Conservation (phyloP, 2,888 invertebrate species). For the Acleris cristana region DNA sequence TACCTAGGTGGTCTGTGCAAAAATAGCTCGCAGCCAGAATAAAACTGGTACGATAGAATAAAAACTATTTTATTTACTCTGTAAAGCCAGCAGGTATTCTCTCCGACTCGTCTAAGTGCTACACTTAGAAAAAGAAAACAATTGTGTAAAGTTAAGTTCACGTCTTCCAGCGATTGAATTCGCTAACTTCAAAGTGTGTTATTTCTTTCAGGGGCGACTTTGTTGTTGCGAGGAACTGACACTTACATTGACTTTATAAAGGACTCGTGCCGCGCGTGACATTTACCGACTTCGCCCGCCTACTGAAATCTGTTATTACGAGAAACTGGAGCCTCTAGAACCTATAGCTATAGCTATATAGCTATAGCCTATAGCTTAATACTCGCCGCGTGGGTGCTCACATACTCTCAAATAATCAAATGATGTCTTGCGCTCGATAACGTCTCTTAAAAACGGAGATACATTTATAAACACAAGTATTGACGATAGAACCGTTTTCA, state of each 20-base stretch:
- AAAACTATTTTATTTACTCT: conserved; percentile 32
- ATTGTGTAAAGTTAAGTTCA: conserved; percentile 65
- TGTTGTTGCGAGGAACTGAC: conserved; percentile 64
- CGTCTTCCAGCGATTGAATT: conserved; percentile 75
- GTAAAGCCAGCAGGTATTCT: conserved; percentile 28
- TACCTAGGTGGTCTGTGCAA: conserved; percentile 7
- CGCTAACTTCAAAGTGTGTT: conserved; percentile 78
- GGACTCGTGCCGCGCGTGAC: conserved; percentile 46
- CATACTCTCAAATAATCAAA: neutral
- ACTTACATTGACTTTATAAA: conserved; percentile 64
- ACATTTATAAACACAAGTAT: conserved; percentile 9
- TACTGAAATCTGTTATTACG: conserved; percentile 32
- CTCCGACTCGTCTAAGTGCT: conserved; percentile 50
- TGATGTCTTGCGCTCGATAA: neutral
- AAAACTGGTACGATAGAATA: conserved; percentile 20
- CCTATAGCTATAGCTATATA: too few species aligned
- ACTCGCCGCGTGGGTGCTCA: neutral
- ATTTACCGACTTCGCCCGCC: conserved; percentile 24
- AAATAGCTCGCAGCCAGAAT: conserved; percentile 8
- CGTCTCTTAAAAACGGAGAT: neutral
- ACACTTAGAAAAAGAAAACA: conserved; percentile 74
- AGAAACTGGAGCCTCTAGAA: neutral
- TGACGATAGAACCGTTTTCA: conserved; percentile 44
- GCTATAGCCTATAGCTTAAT: too few species aligned
- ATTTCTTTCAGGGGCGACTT: conserved; percentile 70